Evolutionary conservation across 2,888 invertebrate genomes (phyloP).

Genomic region (Alloplasta piceator): DNA sequence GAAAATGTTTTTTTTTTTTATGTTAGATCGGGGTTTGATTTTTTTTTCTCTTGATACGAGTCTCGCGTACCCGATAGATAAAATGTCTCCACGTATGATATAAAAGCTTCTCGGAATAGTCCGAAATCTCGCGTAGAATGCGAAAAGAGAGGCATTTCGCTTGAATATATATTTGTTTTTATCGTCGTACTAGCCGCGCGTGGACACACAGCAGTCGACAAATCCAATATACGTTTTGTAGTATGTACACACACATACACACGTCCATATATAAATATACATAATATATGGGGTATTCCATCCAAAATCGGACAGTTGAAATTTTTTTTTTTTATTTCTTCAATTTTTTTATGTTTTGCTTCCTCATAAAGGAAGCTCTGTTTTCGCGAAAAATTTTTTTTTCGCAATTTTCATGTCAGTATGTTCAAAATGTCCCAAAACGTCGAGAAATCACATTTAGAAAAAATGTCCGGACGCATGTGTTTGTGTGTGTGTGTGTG

Average conservation of each 20-base stretch:
- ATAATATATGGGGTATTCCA: too few relatives aligned
- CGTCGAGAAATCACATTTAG: too few relatives aligned
- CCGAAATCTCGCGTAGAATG: constrained; percentile 53
- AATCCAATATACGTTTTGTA: neutral
- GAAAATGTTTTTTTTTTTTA: constrained; percentile 4
- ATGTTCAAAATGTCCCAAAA: too few relatives aligned
- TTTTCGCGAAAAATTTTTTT: too few relatives aligned
- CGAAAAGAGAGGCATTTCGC: constrained; percentile 51
- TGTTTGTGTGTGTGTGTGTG: too few relatives aligned
- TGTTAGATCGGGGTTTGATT: neutral
- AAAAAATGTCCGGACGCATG: too few relatives aligned
- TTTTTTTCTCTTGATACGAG: neutral
- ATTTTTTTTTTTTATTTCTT: too few relatives aligned
- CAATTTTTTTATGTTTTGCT: too few relatives aligned
- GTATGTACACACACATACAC: neutral
- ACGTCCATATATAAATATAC: too few relatives aligned
- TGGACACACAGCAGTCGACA: neutral
- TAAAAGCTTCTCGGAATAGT: constrained; percentile 44
- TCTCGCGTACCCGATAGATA: constrained; percentile 43
- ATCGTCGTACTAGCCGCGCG: constrained; percentile 25
- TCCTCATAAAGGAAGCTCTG: too few relatives aligned
- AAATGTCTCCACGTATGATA: constrained; percentile 52
- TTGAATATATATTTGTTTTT: constrained; percentile 62
- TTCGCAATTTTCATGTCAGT: too few relatives aligned
- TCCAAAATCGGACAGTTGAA: too few relatives aligned